A percentile compares a stretch with the other conserved stretches of the same genome.
Evolutionary conservation across 2,888 invertebrate species (phyloP).

Genomic region (Drosophila affinis): DNA sequence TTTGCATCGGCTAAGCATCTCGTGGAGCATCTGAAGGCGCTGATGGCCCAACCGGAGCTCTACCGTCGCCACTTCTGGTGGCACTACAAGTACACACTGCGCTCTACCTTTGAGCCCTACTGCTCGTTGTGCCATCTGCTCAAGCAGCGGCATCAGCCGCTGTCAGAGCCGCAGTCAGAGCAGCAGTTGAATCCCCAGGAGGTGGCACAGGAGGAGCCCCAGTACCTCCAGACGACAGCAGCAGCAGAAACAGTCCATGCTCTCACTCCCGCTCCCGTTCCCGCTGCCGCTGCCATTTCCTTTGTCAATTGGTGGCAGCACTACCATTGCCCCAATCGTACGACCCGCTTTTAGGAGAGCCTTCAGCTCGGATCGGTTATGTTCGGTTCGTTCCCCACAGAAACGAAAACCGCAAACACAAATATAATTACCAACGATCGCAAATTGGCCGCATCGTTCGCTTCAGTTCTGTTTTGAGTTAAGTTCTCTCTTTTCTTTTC

Average conservation of each 20-base stretch:
- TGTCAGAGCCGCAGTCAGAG: not conserved
- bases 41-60: conserved; percentile 82
- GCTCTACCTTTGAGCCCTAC: conserved; percentile 34
- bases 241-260: not conserved
- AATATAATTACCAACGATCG: conserved; percentile 65
- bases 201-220: not conserved
- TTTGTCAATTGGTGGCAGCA: conserved; percentile 58
- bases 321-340: conserved; percentile 49
- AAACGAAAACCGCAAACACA: conserved; percentile 21
- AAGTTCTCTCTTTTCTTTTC: conserved; percentile 15
- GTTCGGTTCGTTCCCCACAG: not conserved
- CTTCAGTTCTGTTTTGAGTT: conserved; percentile 30
- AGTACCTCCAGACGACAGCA: not conserved
- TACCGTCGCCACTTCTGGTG: conserved; percentile 87
- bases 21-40: conserved; percentile 84
- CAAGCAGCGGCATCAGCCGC: conserved; percentile 5
- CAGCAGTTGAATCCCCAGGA: not conserved
- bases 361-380: conserved; percentile 12
- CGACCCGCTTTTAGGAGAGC: conserved; percentile 2
- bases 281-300: not conserved
- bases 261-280: not conserved
- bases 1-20: conserved; percentile 85
- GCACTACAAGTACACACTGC: conserved; percentile 72
- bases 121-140: conserved; percentile 64
- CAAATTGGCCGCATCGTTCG: conserved; percentile 57